Evolutionary conservation across 1,140 invertebrate genomes (phyloP).

Genomic region (Drosophila sturtevanti): DNA sequence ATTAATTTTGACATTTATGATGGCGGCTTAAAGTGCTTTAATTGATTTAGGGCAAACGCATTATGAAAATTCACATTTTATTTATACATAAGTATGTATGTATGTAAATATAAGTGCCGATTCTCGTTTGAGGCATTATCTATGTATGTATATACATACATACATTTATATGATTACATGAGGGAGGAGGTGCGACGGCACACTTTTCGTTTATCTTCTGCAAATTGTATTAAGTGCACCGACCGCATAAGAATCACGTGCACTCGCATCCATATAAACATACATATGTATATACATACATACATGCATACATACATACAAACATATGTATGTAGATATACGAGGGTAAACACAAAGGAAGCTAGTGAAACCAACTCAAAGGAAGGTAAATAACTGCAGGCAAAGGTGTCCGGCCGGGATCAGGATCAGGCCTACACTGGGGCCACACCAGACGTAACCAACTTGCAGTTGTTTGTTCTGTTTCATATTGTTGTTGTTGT

Average conservation of each 20-base stretch:
- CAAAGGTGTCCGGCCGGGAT: conserved; percentile 24
- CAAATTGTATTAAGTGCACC: conserved; percentile 64
- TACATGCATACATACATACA: too few species aligned
- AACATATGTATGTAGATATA: neutral
- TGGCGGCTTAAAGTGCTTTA: conserved; percentile 68
- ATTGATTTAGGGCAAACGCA: conserved; percentile 58
- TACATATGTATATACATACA: too few species aligned
- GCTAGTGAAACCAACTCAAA: neutral
- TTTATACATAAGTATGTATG: neutral
- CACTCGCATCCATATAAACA: conserved; percentile 1
- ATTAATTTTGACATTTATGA: conserved; percentile 80
- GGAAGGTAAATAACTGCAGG: conserved; percentile 23
- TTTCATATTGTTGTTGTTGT: conserved; percentile 12
- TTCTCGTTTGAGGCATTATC: neutral
- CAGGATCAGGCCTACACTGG: conserved; percentile 27
- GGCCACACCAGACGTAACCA: conserved; percentile 9
- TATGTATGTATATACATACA: conserved; percentile 7
- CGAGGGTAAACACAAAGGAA: conserved; percentile 10
- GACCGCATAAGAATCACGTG: conserved; percentile 66
- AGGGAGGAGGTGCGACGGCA: conserved; percentile 1
- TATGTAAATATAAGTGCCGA: neutral
- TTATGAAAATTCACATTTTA: conserved; percentile 37
- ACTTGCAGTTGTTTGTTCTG: conserved; percentile 59
- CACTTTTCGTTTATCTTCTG: conserved; percentile 48
- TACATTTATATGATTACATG: too few species aligned